Evolutionary conservation across 2,888 invertebrate species (phyloP).

Genomic region (Pegoplata infirma): DNA sequence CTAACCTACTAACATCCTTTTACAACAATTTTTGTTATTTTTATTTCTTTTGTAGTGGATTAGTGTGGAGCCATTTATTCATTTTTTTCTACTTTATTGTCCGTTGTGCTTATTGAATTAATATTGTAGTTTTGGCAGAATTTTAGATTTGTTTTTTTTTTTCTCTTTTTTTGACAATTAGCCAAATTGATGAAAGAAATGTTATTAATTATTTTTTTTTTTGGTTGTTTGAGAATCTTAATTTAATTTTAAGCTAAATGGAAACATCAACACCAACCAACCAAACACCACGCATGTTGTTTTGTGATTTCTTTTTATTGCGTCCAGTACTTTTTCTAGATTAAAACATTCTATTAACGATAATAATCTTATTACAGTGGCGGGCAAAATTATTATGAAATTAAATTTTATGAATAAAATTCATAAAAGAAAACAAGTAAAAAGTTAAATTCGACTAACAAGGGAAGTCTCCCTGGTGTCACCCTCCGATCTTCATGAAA

Average conservation of each 20-base stretch:
- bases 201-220: conserved; percentile 11
- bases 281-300: neutral
- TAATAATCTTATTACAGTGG: neutral
- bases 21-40: neutral
- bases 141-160: conserved; percentile 30
- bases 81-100: neutral
- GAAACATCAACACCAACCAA: conserved; percentile 28
- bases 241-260: conserved; percentile 23
- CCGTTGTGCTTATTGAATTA: conserved; percentile 16
- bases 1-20: conserved; percentile 51
- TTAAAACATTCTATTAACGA: conserved; percentile 19
- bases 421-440: too few relatives aligned
- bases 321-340: neutral
- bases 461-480: too few relatives aligned
- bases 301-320: conserved; percentile 10
- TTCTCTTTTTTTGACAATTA: conserved; percentile 51
- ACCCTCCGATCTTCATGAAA: too few relatives aligned
- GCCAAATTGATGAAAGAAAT: conserved; percentile 54
- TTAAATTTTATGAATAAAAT: neutral
- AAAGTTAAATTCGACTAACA: too few relatives aligned
- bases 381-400: neutral
- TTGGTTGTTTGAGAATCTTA: too few relatives aligned
- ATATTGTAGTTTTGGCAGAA: neutral
- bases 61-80: conserved; percentile 38
- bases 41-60: neutral